Evolutionary conservation across 1,140 invertebrate species (phyloP), one percentile per base, ranked within the genome.

Genomic region (Hyles vespertilio): DNA sequence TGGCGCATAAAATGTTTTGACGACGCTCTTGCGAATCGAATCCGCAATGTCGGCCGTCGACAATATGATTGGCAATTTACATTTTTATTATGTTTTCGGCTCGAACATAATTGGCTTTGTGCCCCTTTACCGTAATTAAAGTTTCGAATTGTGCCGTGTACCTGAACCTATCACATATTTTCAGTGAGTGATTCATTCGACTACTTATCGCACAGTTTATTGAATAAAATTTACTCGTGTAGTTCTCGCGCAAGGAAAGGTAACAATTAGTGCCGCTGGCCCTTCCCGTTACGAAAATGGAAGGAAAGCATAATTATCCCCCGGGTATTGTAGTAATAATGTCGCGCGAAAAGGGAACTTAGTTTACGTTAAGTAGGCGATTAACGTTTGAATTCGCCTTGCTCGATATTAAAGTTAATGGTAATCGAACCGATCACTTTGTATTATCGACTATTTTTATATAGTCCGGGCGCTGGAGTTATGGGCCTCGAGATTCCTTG

Each of bases 61-160:
- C 63, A 58, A 65, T 60, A 65, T 60, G 58, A 65, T 60, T 60
- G 63, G 54, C 63, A 65, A 65, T 65, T 65, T 65, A 65, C 63
- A 65, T 65, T 65, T 58, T 65, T 65, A 65, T 65, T 65, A 65
- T 65, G 36, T 60, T 60, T 65, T 60, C 54, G 51, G 55, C 45
- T 40, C 5, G 52, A 54, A 33, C 53, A 11, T 64, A 59, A 64
- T 56, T 64, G 62, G 47, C 58, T 59, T 64, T 64, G 33, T 56
- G 36, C 47, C 58, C 57, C 52, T 59, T 58, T 40, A 54, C 51
- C 22, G 52, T 59, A 55, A 63, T 59, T 51, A 58, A 58, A 51
- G n/a, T 40, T 50, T 32, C 36, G 36, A 36, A 54, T 44, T 12
- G 36, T 54, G 22, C 11, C 52, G n/a, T 43, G 4, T 45, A 12